These are phyloP conservation scores for Urocolius indicus DNA, from an alignment of 2,113 vertebrate genomes.

Conservation along the genomic window DNA sequence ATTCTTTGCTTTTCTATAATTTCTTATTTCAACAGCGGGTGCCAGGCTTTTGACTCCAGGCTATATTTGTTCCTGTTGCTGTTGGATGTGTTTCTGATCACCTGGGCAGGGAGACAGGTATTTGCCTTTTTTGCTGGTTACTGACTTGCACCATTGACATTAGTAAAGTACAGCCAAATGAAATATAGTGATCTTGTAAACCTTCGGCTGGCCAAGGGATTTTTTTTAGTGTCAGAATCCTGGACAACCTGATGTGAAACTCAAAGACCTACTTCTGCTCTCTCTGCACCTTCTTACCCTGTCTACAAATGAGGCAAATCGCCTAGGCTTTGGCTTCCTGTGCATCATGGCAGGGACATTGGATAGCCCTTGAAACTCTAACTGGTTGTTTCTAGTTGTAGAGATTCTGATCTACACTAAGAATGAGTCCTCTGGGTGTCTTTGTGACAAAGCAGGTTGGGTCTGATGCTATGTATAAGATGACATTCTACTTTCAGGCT, in stretches of 20 bases:
- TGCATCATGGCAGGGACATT: rapidly evolving
- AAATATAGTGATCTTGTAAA: background rate
- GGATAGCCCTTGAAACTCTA: background rate
- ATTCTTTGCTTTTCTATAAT: background rate
- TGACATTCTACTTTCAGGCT: background rate
- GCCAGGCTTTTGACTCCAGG: background rate
- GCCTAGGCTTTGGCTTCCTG: background rate
- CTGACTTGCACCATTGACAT: background rate
- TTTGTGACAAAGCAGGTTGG: background rate
- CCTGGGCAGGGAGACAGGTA: background rate
- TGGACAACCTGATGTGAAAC: background rate
- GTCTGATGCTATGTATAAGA: background rate
- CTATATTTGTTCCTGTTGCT: background rate
- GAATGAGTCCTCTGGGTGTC: background rate
- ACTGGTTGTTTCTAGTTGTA: background rate
- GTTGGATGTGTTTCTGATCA: background rate
- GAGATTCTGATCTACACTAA: background rate
- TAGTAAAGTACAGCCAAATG: background rate
- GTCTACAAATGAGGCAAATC: background rate
- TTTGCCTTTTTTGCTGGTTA: background rate
- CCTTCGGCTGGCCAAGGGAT: background rate
- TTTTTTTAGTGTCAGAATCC: background rate
- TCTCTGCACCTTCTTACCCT: background rate
- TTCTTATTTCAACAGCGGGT: background rate
- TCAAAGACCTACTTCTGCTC: background rate